A percentile compares a stretch with the other conserved stretches of the same genome.
Conservation (phyloP, 2,113 vertebrate genomes). For the Periophthalmus modestus region DNA sequence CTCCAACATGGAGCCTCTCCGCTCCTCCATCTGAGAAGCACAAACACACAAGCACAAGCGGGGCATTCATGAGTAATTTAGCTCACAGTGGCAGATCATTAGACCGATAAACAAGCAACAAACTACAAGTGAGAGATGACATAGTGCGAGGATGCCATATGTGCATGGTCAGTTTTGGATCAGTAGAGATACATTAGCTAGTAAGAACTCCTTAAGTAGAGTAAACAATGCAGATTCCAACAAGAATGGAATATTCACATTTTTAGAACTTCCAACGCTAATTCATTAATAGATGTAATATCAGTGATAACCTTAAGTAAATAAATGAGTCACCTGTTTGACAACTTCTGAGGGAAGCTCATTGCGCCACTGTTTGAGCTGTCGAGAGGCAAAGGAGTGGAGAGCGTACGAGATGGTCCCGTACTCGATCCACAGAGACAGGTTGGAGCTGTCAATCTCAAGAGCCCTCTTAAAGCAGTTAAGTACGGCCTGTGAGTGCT, state of each 20-base stretch:
- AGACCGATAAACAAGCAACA: background rate
- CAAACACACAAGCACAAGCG: background rate
- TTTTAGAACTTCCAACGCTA: background rate
- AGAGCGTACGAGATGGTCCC: slow-evolving; percentile 91
- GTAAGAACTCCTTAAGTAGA: background rate
- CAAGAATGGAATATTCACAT: background rate
- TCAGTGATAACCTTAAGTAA: background rate
- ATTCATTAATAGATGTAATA: background rate
- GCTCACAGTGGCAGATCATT: slow-evolving; percentile 25
- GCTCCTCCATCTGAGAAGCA: slow-evolving; percentile 86
- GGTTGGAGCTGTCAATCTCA: slow-evolving; percentile 91
- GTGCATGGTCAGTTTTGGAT: background rate
- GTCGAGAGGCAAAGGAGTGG: slow-evolving; percentile 92
- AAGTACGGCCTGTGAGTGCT: slow-evolving; percentile 88
- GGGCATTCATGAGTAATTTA: slow-evolving; percentile 15
- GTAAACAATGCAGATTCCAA: background rate
- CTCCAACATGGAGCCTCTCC: slow-evolving; percentile 91
- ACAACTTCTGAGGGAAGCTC: slow-evolving; percentile 88
- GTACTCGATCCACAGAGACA: slow-evolving; percentile 96
- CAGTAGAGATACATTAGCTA: background rate
- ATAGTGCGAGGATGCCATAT: slow-evolving; percentile 9
- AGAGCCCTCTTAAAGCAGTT: slow-evolving; percentile 93
- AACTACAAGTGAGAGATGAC: slow-evolving; percentile 6
- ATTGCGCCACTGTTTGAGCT: slow-evolving; percentile 90
- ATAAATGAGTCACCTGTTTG: slow-evolving; percentile 83